These are phyloP conservation scores for Ophion ellenae DNA, from an alignment of 2,888 invertebrate genomes.

Conservation along the genomic window DNA sequence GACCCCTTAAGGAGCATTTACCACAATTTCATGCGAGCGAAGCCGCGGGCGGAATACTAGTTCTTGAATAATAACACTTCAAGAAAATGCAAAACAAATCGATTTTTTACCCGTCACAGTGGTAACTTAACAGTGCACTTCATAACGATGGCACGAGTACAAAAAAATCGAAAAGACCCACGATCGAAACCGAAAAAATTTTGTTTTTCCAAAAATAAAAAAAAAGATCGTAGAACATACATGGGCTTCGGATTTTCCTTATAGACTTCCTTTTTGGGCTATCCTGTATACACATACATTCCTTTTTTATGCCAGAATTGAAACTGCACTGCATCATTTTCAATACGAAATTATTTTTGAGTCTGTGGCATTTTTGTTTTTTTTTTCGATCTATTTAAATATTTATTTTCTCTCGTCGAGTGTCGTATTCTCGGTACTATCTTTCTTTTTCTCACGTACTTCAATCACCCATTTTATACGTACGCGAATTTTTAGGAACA, in stretches of 20 bases:
- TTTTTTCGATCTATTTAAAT: neutral
- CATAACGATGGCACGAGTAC: no score
- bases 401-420: conserved; percentile 12
- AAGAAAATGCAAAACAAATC: no score
- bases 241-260: neutral
- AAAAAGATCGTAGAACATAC: neutral
- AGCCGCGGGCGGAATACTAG: no score
- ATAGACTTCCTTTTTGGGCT: neutral
- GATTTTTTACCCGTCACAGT: no score
- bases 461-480: neutral
- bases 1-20: no score
- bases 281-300: neutral
- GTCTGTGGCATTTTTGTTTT: neutral
- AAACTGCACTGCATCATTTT: neutral
- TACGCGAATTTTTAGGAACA: conserved; percentile 86
- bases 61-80: no score
- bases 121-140: no score
- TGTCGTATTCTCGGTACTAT: neutral
- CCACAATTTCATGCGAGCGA: no score
- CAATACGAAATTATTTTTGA: neutral
- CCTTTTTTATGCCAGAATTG: neutral
- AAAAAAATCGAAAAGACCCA: no score
- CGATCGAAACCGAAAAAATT: neutral
- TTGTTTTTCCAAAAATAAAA: neutral
- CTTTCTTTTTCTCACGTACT: conserved; percentile 1